Evolutionary conservation across 2,113 vertebrate genomes (phyloP), one percentile per base, ranked within the genome.

Genomic region (Maylandia zebra): DNA sequence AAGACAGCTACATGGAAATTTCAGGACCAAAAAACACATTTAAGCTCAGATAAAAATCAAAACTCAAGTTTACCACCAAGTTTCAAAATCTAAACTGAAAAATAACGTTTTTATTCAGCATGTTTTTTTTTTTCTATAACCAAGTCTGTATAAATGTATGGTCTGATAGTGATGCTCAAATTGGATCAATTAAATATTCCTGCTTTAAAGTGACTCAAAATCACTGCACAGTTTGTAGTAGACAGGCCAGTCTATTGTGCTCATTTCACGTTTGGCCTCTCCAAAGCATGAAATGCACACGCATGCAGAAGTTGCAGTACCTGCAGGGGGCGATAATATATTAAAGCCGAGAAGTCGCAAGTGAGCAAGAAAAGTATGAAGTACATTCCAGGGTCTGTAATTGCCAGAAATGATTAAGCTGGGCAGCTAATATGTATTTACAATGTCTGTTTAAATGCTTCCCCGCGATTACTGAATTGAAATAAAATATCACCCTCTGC

Each of bases 381-480:
- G 17, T 12, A 66, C 32, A 36, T 36, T 36, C 32, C 32, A 0
- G 61, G 6, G 10, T 64, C 59, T 64, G 59, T 36, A 3, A 64
- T 36, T 2, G 10, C 32, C 59, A 64, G 17, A 36, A 64, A 66
- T n/a, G 0, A 36, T 66, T 36, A 66, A 66, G 61, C 32, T 66
- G 1, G 61, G 10, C 10, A 66, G 32, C 32, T 36, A 66, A 66
- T n/a, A 12, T 36, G 59, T 36, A 64, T 64, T 64, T 64, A 64
- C 59, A 12, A 36, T 36, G 32, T 36, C 17, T 36, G 32, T 64
- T 64, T 36, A 5, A 1, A 66, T 36, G 32, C 59, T 64, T 36
- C n/a, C 59, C 59, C 0, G 0, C 10, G 1, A 64, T 64, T 36
- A 66, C 5, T 64, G 32, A 36, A 4, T 61, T 61, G 16, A 36